Evolutionary conservation across 2,888 invertebrate species (phyloP).

Genomic region (Fabriciana adippe): DNA sequence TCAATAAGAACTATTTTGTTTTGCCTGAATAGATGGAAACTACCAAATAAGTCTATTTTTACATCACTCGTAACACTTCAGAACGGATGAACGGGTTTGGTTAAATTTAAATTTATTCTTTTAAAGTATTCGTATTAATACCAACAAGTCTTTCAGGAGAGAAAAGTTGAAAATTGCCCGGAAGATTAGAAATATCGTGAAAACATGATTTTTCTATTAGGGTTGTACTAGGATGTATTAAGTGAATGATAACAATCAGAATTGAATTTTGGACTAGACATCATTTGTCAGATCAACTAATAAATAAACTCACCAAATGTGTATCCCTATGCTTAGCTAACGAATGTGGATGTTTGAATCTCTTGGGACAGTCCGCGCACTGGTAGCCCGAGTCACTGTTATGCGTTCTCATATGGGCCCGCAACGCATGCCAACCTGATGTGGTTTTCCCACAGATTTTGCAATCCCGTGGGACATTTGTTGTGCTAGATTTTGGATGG

Average conservation of each 20-base stretch:
- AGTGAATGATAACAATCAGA: neutral
- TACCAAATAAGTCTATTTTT: no score
- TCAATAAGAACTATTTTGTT: no score
- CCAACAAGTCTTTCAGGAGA: no score
- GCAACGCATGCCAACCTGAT: slow-evolving; percentile 52
- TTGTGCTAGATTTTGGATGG: slow-evolving; percentile 50
- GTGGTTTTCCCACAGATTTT: slow-evolving; percentile 57
- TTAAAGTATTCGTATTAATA: no score
- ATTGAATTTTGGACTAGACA: neutral
- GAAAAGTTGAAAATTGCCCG: no score
- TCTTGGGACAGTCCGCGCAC: slow-evolving; percentile 68
- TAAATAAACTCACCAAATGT: slow-evolving; percentile 57
- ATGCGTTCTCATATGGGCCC: slow-evolving; percentile 55
- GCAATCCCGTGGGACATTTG: slow-evolving; percentile 53
- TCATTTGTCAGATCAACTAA: neutral
- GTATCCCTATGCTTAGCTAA: slow-evolving; percentile 72
- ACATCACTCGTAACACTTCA: no score
- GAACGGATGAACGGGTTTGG: no score
- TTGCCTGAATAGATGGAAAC: no score
- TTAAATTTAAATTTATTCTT: no score
- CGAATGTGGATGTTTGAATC: slow-evolving; percentile 71
- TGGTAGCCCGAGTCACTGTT: slow-evolving; percentile 58
- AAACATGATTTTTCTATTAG: no score
- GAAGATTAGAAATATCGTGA: no score
- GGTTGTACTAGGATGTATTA: no score